Percentiles rank a stretch among this genome's conserved stretches.
These are phyloP conservation scores for Proisotoma minuta DNA, from an alignment of 2,888 invertebrate genomes.

Conservation along the genomic window DNA sequence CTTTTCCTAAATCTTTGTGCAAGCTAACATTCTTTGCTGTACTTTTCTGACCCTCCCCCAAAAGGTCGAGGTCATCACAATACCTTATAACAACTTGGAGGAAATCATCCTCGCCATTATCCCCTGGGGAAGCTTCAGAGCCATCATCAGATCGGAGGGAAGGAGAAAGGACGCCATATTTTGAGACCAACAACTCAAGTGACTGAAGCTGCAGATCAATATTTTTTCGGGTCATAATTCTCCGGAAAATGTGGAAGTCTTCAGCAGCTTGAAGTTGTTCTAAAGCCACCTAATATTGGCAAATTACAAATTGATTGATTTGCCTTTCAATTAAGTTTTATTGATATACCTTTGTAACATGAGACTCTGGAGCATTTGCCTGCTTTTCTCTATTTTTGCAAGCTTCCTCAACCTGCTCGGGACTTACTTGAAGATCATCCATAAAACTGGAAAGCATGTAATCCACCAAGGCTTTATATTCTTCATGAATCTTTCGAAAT, in stretches of 20 bases:
- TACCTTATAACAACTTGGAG: slow-evolving; percentile 47
- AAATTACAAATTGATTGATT: not conserved
- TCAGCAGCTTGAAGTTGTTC: slow-evolving; percentile 90
- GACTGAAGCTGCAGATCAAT: slow-evolving; percentile 86
- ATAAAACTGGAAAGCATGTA: slow-evolving; percentile 84
- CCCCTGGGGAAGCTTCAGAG: slow-evolving; percentile 16
- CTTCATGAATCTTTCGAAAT: slow-evolving; percentile 72
- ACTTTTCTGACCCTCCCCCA: not conserved
- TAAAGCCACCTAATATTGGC: slow-evolving; percentile 56
- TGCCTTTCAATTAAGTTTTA: not conserved
- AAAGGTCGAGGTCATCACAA: slow-evolving; percentile 30
- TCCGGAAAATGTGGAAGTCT: slow-evolving; percentile 80
- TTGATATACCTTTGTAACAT: slow-evolving; percentile 42
- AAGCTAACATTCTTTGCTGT: not conserved
- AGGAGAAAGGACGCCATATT: slow-evolving; percentile 54
- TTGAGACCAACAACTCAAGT: slow-evolving; percentile 73
- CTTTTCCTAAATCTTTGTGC: no score
- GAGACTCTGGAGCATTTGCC: slow-evolving; percentile 32
- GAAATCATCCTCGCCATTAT: slow-evolving; percentile 46
- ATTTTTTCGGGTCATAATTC: slow-evolving; percentile 90
- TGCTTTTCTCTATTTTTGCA: slow-evolving; percentile 57
- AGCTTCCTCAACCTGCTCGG: slow-evolving; percentile 80
- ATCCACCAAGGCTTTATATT: slow-evolving; percentile 87
- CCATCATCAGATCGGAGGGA: slow-evolving; percentile 38
- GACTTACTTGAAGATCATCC: slow-evolving; percentile 83